A percentile compares a stretch with the other conserved stretches of the same genome.
Conservation (phyloP, 35 echinoderm and acorn worm genomes). For the Apostichopus californicus region DNA sequence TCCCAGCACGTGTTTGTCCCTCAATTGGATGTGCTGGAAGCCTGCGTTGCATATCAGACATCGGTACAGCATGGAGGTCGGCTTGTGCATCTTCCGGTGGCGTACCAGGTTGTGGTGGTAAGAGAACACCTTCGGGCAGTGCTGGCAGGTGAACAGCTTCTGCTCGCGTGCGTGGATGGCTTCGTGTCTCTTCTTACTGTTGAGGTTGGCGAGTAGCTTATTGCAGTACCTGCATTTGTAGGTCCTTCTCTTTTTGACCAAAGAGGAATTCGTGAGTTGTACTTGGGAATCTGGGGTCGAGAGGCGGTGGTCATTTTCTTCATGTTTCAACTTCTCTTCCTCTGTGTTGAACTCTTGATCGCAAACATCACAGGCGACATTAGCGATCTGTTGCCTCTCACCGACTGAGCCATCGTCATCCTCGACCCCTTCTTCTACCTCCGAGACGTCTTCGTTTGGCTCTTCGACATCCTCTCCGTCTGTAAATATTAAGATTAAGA, state of each 20-base stretch:
- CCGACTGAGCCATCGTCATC: neutral
- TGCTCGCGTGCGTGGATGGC: conserved; percentile 2
- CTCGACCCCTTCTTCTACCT: neutral
- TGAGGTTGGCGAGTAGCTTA: neutral
- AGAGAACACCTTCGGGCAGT: conserved; percentile 17
- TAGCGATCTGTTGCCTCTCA: neutral
- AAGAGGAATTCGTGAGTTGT: neutral
- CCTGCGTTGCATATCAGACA: conserved; percentile 35
- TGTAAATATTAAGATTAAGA: neutral
- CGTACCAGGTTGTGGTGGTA: neutral
- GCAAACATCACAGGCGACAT: neutral
- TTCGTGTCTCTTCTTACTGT: conserved; percentile 22
- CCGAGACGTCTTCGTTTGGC: neutral
- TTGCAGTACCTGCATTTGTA: conserved; percentile 37
- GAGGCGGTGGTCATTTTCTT: neutral
- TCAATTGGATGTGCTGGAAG: neutral
- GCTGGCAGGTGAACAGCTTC: neutral
- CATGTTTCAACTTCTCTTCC: neutral
- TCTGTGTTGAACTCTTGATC: conserved; percentile 3
- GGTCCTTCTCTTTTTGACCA: neutral
- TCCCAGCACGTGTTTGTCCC: conserved; percentile 41
- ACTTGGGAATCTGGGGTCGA: neutral
- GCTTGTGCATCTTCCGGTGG: conserved; percentile 8
- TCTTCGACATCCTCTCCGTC: neutral
- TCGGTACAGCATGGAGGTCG: neutral